Evolutionary conservation across 2,797 vertebrate species (phyloP).

Genomic region (Falco columbarius): DNA sequence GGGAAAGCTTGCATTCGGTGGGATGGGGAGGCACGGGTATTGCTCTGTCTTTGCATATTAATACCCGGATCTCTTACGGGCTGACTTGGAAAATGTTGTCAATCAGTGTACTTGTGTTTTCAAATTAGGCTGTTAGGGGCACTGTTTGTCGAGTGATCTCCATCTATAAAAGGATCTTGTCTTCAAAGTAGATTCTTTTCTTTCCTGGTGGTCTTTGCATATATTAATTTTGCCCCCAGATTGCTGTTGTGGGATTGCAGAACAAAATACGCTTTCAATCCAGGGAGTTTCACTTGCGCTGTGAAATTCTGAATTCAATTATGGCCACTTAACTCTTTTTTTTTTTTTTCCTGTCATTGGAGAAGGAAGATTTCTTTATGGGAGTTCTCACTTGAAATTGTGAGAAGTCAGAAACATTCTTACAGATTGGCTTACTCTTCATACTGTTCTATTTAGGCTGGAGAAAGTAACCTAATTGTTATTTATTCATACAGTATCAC

Average conservation of each 20-base stretch:
- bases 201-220: constrained; percentile 20
- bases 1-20: constrained; percentile 5
- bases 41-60: constrained; percentile 48
- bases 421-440: constrained; percentile 43
- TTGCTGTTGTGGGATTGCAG: constrained; percentile 36
- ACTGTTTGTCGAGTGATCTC: neutral
- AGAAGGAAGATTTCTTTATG: constrained; percentile 25
- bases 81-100: constrained; percentile 55
- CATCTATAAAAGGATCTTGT: constrained; percentile 24
- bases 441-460: constrained; percentile 22
- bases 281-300: constrained; percentile 9
- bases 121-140: neutral
- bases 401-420: constrained; percentile 41
- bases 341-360: neutral
- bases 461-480: constrained; percentile 36
- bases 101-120: constrained; percentile 39
- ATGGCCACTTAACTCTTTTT: neutral
- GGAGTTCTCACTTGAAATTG: constrained; percentile 27
- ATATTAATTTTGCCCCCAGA: constrained; percentile 12
- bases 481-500: constrained; percentile 30
- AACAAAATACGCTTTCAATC: neutral
- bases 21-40: constrained; percentile 52
- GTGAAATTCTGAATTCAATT: constrained; percentile 45
- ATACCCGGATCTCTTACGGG: constrained; percentile 1
- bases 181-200: constrained; percentile 50